phyloP scores from a whole-genome alignment of 2,797 vertebrate genomes.

The Selene dorsalis region DNA sequence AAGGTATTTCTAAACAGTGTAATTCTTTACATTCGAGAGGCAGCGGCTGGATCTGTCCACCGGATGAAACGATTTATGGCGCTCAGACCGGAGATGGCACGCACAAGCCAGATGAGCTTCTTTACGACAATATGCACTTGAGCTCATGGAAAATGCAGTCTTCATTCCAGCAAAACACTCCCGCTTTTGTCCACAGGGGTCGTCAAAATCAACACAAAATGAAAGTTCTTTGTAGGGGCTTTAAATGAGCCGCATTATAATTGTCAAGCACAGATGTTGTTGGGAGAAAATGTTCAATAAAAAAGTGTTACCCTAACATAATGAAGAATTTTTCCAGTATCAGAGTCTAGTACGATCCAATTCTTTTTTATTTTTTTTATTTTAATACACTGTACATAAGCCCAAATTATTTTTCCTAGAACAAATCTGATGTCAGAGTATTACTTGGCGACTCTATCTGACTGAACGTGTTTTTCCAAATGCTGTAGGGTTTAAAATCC shows the following conservation, averaged over 20 bases:
- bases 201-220: too few relatives aligned
- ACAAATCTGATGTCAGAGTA: background rate
- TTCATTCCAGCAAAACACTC: too few relatives aligned
- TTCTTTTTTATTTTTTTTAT: background rate
- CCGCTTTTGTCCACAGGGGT: too few relatives aligned
- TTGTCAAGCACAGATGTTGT: background rate
- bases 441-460: background rate
- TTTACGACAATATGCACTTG: too few relatives aligned
- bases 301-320: background rate
- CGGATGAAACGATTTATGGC: too few relatives aligned
- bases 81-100: too few relatives aligned
- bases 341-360: background rate
- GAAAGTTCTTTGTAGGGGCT: too few relatives aligned
- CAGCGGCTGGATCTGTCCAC: too few relatives aligned
- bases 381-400: background rate
- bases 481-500: background rate
- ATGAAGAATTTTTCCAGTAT: background rate
- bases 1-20: too few relatives aligned
- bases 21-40: too few relatives aligned
- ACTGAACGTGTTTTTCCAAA: background rate
- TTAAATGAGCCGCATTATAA: background rate
- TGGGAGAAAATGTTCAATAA: background rate
- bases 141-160: too few relatives aligned
- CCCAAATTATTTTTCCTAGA: background rate
- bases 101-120: too few relatives aligned